Percentiles rank a stretch among this genome's conserved stretches.
Evolutionary conservation across 2,888 invertebrate genomes (phyloP).

Genomic region (Callosobruchus maculatus): DNA sequence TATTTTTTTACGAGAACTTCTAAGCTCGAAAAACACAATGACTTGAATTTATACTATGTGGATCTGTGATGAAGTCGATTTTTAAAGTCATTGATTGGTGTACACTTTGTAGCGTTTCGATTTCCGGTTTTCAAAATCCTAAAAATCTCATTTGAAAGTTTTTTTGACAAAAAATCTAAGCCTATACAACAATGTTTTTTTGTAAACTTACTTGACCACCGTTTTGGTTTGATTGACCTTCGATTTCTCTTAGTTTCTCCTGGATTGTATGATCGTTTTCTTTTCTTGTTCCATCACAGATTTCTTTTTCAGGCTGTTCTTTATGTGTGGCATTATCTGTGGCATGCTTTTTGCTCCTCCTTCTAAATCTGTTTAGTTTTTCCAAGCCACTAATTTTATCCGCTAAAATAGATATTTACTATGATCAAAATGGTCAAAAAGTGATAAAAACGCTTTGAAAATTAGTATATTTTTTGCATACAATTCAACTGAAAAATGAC

Average conservation of each 20-base stretch:
- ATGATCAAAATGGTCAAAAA: not conserved
- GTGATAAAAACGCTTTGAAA: not conserved
- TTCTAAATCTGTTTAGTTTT: not conserved
- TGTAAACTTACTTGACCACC: not conserved
- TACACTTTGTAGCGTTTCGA: too few relatives aligned
- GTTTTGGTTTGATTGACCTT: not conserved
- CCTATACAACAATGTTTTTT: too few relatives aligned
- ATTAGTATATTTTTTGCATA: not conserved
- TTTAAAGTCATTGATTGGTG: too few relatives aligned
- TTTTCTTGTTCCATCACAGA: not conserved
- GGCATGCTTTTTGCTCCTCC: not conserved
- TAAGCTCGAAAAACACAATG: too few relatives aligned
- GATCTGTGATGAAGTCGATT: too few relatives aligned
- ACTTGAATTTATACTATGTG: too few relatives aligned
- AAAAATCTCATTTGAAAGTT: too few relatives aligned
- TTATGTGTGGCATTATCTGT: slow-evolving; percentile 2
- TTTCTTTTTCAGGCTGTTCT: slow-evolving; percentile 8
- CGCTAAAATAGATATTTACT: slow-evolving; percentile 1
- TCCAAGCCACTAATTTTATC: slow-evolving; percentile 7
- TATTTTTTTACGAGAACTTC: too few relatives aligned
- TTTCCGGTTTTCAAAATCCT: too few relatives aligned
- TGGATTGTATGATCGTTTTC: not conserved
- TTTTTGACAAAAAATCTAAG: too few relatives aligned
- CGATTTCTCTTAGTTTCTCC: not conserved
- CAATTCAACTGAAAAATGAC: not conserved